A percentile compares a stretch with the other conserved stretches of the same genome.
Conservation (phyloP, 2,113 vertebrate species). For the Sialia sialis region DNA sequence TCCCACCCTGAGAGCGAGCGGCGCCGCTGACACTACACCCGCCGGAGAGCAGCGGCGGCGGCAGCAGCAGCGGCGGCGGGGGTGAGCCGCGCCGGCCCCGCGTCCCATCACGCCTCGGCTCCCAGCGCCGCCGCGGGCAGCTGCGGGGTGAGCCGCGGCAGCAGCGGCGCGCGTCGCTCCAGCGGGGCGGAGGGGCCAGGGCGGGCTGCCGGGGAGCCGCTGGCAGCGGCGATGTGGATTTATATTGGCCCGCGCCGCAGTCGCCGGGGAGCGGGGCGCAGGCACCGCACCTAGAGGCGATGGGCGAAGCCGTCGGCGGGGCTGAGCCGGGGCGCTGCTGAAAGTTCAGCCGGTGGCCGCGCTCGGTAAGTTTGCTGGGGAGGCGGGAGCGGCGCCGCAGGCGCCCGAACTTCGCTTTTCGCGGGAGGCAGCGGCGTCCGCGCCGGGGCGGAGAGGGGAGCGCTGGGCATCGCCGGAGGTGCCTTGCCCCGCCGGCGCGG, state of each 20-base stretch:
- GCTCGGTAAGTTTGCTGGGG: slow-evolving; percentile 13
- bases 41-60: not conserved
- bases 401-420: not conserved
- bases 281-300: not conserved
- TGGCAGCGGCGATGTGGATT: slow-evolving; percentile 39
- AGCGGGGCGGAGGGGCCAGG: not conserved
- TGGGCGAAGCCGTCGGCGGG: not conserved
- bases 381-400: not conserved
- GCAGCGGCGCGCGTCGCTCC: not conserved
- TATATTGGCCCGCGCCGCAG: not conserved
- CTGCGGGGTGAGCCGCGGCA: not conserved
- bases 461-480: not conserved
- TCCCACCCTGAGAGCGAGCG: not conserved
- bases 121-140: not conserved
- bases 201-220: not conserved
- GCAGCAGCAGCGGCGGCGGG: not conserved
- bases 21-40: not conserved
- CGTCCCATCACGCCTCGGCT: not conserved
- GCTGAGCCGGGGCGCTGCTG: not conserved
- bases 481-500: not conserved
- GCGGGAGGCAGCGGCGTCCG: not conserved
- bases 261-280: not conserved
- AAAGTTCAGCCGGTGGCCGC: slow-evolving; percentile 7
- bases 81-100: not conserved
- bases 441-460: not conserved